phyloP scores from a whole-genome alignment of 2,888 invertebrate species.

The Liodrosophila aerea region DNA sequence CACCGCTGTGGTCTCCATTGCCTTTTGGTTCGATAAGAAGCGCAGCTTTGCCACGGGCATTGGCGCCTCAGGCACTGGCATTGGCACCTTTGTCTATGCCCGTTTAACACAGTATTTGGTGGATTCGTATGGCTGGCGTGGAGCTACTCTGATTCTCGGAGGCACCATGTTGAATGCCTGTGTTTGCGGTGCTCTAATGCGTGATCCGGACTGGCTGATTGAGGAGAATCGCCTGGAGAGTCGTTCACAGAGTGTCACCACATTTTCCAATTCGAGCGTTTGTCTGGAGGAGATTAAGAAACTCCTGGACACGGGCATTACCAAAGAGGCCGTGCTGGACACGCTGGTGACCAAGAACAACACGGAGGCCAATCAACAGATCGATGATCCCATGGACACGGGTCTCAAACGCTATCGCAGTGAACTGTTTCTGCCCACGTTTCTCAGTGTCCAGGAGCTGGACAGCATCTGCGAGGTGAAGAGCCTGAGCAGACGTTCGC shows the following conservation, averaged over 20 bases:
- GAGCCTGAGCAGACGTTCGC: conserved; percentile 80
- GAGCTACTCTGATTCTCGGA: conserved; percentile 90
- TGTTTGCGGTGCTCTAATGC: conserved; percentile 93
- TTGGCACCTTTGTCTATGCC: conserved; percentile 94
- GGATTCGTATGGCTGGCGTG: conserved; percentile 92
- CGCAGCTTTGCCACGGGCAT: conserved; percentile 93
- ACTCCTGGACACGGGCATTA: conserved; percentile 87
- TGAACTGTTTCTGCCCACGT: conserved; percentile 81
- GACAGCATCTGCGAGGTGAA: conserved; percentile 79
- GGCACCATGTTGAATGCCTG: conserved; percentile 93
- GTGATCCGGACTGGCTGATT: conserved; percentile 91
- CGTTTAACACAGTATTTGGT: conserved; percentile 90
- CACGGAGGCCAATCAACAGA: conserved; percentile 82
- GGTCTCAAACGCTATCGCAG: conserved; percentile 80
- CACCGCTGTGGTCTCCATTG: conserved; percentile 94
- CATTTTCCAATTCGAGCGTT: conserved; percentile 82
- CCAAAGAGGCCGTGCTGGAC: conserved; percentile 81
- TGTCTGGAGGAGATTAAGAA: conserved; percentile 84
- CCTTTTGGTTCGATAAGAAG: conserved; percentile 95
- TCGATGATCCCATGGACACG: conserved; percentile 77
- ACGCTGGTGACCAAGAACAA: conserved; percentile 82
- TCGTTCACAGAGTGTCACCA: conserved; percentile 82
- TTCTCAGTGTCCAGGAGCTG: conserved; percentile 77
- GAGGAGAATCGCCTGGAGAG: conserved; percentile 82
- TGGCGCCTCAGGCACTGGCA: conserved; percentile 94